A percentile compares a stretch with the other conserved stretches of the same genome.
These are phyloP conservation scores for Ictalurus furcatus DNA, from an alignment of 2,113 vertebrate genomes.

Conservation along the genomic window DNA sequence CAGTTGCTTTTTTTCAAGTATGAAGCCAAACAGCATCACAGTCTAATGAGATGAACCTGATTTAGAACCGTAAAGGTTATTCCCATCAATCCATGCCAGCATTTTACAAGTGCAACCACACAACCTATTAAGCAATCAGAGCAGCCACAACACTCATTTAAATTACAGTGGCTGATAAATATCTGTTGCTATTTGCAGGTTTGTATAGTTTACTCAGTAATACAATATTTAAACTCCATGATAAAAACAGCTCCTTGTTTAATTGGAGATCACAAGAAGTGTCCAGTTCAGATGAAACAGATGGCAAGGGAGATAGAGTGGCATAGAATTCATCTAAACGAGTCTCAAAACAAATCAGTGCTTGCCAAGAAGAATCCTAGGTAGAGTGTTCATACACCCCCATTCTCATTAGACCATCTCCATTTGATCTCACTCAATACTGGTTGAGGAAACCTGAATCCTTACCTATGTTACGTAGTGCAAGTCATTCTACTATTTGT, in stretches of 20 bases:
- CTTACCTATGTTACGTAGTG: not conserved
- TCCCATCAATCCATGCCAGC: constrained; percentile 53
- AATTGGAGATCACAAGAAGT: constrained; percentile 26
- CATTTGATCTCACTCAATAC: not conserved
- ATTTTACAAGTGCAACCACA: constrained; percentile 39
- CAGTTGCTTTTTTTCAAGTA: constrained; percentile 21
- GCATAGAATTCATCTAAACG: constrained; percentile 13
- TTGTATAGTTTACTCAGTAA: not conserved
- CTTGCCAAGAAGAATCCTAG: constrained; percentile 24
- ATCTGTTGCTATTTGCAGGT: not conserved
- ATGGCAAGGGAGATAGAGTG: constrained; percentile 38
- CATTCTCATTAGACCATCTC: not conserved
- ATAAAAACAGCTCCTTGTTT: constrained; percentile 14
- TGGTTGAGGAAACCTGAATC: not conserved
- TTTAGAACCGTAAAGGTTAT: constrained; percentile 56
- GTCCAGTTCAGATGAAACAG: constrained; percentile 39
- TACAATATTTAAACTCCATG: not conserved
- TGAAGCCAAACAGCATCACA: constrained; percentile 40
- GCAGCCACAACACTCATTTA: constrained; percentile 41
- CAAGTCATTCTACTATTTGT: not conserved
- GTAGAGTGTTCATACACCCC: not conserved
- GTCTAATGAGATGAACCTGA: constrained; percentile 50
- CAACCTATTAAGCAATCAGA: constrained; percentile 50
- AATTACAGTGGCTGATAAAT: constrained; percentile 47
- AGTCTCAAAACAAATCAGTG: constrained; percentile 29